Conservation (phyloP, 1,140 invertebrate genomes). For the Bacillus rossius region DNA sequence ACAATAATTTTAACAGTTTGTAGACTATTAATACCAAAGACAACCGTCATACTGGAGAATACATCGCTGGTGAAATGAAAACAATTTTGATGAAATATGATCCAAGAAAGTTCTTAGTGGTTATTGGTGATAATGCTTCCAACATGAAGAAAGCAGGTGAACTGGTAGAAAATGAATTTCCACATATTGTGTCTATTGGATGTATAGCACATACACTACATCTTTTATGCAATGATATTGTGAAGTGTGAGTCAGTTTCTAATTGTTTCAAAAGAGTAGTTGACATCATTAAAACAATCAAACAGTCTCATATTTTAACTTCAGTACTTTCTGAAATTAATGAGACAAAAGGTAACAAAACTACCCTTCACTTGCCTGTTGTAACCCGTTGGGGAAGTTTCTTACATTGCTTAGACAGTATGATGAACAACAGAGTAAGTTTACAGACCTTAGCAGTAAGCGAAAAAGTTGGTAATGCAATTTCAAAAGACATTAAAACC, state of each 20-base stretch:
- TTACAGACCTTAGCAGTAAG: no score
- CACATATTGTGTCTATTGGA: neutral
- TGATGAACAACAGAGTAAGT: no score
- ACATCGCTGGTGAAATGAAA: conserved; percentile 24
- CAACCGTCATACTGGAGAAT: conserved; percentile 26
- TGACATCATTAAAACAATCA: neutral
- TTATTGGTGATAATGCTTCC: conserved; percentile 28
- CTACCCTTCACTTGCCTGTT: no score
- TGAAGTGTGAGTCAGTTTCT: neutral
- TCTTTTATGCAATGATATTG: conserved; percentile 1
- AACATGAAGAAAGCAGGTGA: conserved; percentile 27
- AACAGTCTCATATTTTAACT: conserved; percentile 1
- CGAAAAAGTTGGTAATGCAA: no score
- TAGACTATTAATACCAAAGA: conserved; percentile 23
- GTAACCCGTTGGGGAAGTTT: no score
- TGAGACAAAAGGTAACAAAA: no score
- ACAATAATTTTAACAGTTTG: conserved; percentile 13
- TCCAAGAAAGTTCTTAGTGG: conserved; percentile 26
- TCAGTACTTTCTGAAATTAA: no score
- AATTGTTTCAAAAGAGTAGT: neutral
- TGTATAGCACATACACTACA: neutral
- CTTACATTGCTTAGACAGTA: no score
- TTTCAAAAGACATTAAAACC: no score
- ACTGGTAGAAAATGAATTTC: conserved; percentile 18
- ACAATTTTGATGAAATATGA: conserved; percentile 29